Evolutionary conservation across 2,797 vertebrate genomes (phyloP).

Genomic region (Schizothorax lantsangensis): DNA sequence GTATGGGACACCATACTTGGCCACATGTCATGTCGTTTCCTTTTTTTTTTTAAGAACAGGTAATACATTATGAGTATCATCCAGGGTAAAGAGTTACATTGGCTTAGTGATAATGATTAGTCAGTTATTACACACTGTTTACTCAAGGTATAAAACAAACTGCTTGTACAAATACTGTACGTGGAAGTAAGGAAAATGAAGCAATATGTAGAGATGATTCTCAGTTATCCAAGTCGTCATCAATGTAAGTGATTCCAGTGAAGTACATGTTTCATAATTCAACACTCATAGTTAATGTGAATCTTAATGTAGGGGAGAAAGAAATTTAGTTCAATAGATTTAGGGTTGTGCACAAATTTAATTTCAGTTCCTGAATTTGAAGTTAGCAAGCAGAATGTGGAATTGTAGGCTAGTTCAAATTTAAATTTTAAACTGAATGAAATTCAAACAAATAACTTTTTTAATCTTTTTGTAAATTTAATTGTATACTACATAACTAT

Average conservation of each 20-base stretch:
- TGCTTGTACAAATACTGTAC: slow-evolving; percentile 32
- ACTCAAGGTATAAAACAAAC: slow-evolving; percentile 30
- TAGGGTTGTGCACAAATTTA: neutral
- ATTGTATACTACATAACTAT: neutral
- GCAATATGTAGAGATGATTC: slow-evolving; percentile 10
- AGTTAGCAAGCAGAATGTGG: neutral
- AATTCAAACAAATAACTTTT: neutral
- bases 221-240: slow-evolving; percentile 7
- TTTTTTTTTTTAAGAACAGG: too few species aligned
- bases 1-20: too few species aligned
- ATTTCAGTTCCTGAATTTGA: neutral
- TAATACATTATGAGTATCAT: neutral
- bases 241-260: neutral
- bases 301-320: neutral
- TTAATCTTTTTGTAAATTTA: neutral
- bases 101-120: neutral
- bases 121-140: slow-evolving; percentile 13
- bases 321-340: neutral
- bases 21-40: too few species aligned
- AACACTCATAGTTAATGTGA: neutral
- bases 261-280: neutral
- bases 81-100: neutral
- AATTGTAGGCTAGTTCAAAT: neutral
- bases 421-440: neutral
- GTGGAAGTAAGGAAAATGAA: slow-evolving; percentile 9